phyloP scores from a whole-genome alignment of 2,888 invertebrate genomes.

The Electrophaes corylata region DNA sequence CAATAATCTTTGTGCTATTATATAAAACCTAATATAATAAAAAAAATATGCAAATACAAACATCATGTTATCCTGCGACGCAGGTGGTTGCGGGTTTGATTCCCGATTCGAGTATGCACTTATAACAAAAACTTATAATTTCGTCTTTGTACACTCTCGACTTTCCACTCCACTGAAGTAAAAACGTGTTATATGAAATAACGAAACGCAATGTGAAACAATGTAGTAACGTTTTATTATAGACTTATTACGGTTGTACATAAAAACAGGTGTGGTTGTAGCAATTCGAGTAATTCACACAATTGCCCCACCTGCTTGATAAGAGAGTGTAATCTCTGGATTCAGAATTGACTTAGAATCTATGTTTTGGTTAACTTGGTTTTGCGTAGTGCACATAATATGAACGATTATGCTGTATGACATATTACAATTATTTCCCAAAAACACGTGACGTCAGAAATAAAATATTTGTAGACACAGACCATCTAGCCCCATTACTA shows the following conservation, averaged over 20 bases:
- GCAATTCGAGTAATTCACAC: slow-evolving; percentile 22
- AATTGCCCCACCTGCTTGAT: slow-evolving; percentile 8
- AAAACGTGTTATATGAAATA: slow-evolving; percentile 9
- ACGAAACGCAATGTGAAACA: slow-evolving; percentile 16
- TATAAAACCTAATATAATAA: too few relatives aligned
- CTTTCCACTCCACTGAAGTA: neutral
- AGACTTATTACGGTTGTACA: slow-evolving; percentile 12
- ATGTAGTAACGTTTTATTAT: slow-evolving; percentile 13
- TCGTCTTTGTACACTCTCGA: neutral
- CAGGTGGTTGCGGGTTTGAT: too few relatives aligned
- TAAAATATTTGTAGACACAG: too few relatives aligned
- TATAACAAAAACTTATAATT: too few relatives aligned
- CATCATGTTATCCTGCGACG: too few relatives aligned
- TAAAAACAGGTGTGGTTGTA: slow-evolving; percentile 19
- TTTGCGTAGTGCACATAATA: neutral
- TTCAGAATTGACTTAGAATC: neutral
- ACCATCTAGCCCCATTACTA: too few relatives aligned
- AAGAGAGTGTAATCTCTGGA: slow-evolving; percentile 8
- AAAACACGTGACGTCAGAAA: too few relatives aligned
- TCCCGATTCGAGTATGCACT: too few relatives aligned
- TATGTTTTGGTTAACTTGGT: neutral
- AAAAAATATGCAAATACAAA: too few relatives aligned
- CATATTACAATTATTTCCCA: too few relatives aligned
- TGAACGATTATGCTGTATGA: too few relatives aligned
- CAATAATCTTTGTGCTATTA: too few relatives aligned